Evolutionary conservation across 2,113 vertebrate genomes (phyloP).

Genomic region (Gymnocephalus cernua): DNA sequence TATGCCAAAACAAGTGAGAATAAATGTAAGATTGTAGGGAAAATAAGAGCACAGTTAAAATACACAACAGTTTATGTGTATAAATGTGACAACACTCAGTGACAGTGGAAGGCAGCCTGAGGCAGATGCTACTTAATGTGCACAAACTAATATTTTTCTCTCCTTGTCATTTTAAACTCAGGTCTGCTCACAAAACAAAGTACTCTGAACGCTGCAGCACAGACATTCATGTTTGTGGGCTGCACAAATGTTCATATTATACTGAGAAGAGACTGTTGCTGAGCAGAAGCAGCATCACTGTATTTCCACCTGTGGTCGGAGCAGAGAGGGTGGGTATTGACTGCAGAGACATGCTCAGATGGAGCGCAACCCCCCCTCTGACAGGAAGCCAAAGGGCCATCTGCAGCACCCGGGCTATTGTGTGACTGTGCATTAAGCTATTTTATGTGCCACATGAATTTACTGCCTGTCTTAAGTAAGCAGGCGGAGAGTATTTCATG

Average conservation of each 20-base stretch:
- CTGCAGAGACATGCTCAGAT: slow-evolving; percentile 48
- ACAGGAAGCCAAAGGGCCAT: slow-evolving; percentile 59
- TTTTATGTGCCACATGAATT: slow-evolving; percentile 61
- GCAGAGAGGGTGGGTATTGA: slow-evolving; percentile 38
- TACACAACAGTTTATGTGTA: neutral
- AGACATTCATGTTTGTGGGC: neutral
- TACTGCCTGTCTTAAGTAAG: slow-evolving; percentile 50
- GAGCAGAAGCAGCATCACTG: slow-evolving; percentile 1
- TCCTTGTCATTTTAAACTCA: neutral
- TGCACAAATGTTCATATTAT: neutral
- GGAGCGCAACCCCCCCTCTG: slow-evolving; percentile 27
- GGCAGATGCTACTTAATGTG: slow-evolving; percentile 12
- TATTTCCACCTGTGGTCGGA: slow-evolving; percentile 52
- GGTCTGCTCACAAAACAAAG: neutral
- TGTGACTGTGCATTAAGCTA: slow-evolving; percentile 48
- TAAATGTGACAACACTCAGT: slow-evolving; percentile 6
- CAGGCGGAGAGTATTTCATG: slow-evolving; percentile 36
- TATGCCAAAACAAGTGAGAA: neutral
- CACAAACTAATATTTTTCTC: neutral
- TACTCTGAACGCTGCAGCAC: neutral
- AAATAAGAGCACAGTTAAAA: neutral
- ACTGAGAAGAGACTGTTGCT: neutral
- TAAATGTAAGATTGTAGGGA: neutral
- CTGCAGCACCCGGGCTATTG: slow-evolving; percentile 51
- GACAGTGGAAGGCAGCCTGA: slow-evolving; percentile 7